phyloP scores from a whole-genome alignment of 2,888 invertebrate species.

The Agrotis exclamationis region DNA sequence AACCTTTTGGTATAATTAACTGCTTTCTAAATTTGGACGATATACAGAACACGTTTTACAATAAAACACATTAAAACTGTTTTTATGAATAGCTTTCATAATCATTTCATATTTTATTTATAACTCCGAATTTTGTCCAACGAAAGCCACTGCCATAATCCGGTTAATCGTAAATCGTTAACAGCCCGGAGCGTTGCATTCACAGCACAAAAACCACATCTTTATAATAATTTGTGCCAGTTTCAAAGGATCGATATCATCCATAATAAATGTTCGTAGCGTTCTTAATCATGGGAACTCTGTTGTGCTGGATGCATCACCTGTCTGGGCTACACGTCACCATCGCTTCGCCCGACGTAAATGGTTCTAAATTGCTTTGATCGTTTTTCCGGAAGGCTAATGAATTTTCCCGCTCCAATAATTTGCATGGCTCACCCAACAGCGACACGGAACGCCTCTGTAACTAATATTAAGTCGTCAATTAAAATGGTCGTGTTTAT shows the following conservation, averaged over 20 bases:
- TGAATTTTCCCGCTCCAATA: conserved; percentile 87
- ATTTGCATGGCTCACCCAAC: conserved; percentile 76
- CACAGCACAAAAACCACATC: conserved; percentile 21
- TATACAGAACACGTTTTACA: neutral
- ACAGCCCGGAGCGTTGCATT: conserved; percentile 16
- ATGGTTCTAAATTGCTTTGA: conserved; percentile 88
- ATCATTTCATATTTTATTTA: neutral
- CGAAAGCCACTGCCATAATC: neutral
- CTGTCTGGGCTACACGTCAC: conserved; percentile 56
- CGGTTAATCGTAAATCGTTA: conserved; percentile 23
- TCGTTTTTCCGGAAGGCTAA: conserved; percentile 89
- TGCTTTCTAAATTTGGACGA: conserved; percentile 2
- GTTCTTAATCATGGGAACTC: conserved; percentile 33
- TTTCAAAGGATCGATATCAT: conserved; percentile 15
- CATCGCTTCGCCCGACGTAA: conserved; percentile 75
- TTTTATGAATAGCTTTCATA: neutral
- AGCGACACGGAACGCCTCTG: conserved; percentile 61
- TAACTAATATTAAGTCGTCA: conserved; percentile 73
- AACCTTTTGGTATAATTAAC: conserved; percentile 32
- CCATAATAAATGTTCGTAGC: conserved; percentile 35
- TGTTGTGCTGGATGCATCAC: conserved; percentile 53
- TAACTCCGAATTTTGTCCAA: neutral
- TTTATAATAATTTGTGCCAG: conserved; percentile 15
- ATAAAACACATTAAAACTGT: neutral
- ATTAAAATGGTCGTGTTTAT: conserved; percentile 67